Evolutionary conservation across 2,888 invertebrate species (phyloP), one percentile per base, ranked within the genome.

Genomic region (Harpalus rufipes): DNA sequence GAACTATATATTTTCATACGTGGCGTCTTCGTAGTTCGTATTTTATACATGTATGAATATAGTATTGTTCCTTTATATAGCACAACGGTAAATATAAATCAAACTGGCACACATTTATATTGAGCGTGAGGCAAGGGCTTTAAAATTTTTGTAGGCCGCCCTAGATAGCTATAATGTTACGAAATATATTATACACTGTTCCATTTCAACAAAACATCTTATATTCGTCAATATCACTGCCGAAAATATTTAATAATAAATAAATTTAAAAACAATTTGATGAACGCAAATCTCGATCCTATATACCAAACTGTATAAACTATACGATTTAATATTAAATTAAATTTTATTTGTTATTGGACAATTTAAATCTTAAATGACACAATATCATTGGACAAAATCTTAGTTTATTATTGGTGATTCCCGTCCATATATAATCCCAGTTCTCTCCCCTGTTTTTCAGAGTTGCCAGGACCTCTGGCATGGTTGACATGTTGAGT

Each of bases 1-100:
- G 21, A 25, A 25, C n/a, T 5, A 61, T 25, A 18, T 63, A 39
- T 68, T 68, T 68, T 68, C 68, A 14, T 68, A 41, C 7, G 39
- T 68, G 39, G 7, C 6, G 14, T 32, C 5, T 32, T 32, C n/a
- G 56, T n/a, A 56, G n/a, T n/a, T 56, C 56, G n/a, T 56, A 56
- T 56, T 10, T n/a, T 10, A 56, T 51, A 51, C 44, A 3, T 8
- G 44, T 44, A 51, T 12, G 44, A 51, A 51, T 12, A 7, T 51
- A 12, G 1, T 51, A 51, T 51, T 51, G 44, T 51, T 51, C 44
- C 12, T 12, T 12, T 51, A 51, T 51, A 56, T 6, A 56, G n/a
- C 14, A 16, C n/a, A 6, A 59, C 4, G 4, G 10, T 51, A 51
- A 51, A 51, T 51, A 51, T 51, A 51, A 51, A 51, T 51, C 44